phyloP scores from a whole-genome alignment of 2,888 invertebrate genomes.

The Brachyptera risi region DNA sequence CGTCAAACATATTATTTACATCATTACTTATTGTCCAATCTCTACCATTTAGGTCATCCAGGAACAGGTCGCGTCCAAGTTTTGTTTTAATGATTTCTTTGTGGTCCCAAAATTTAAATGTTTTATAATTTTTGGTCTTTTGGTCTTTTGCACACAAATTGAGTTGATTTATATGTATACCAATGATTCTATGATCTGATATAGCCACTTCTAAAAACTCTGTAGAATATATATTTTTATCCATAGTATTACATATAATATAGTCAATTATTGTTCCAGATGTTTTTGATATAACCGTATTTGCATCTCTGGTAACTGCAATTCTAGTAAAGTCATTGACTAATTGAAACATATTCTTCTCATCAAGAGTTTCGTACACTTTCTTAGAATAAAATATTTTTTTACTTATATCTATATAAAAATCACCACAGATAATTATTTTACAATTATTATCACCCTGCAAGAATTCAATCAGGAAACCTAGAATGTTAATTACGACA shows the following conservation, averaged over 20 bases:
- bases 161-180: background rate
- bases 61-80: background rate
- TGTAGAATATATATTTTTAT: background rate
- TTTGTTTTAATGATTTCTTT: slow-evolving; percentile 1
- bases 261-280: slow-evolving; percentile 4
- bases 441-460: background rate
- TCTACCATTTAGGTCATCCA: background rate
- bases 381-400: background rate
- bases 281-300: background rate
- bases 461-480: background rate
- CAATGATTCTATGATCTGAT: background rate
- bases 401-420: slow-evolving; percentile 11
- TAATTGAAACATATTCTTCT: background rate
- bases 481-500: background rate
- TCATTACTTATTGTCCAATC: background rate
- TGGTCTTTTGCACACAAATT: background rate
- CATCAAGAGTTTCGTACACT: background rate
- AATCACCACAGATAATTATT: background rate
- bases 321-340: slow-evolving; percentile 12
- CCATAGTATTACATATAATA: background rate
- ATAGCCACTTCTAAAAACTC: background rate
- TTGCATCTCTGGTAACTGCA: background rate
- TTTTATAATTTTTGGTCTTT: background rate
- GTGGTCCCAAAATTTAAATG: background rate
- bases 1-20: background rate